A percentile compares a stretch with the other conserved stretches of the same genome.
Conservation (phyloP, 2,113 vertebrate genomes). For the Ciconia boyciana region DNA sequence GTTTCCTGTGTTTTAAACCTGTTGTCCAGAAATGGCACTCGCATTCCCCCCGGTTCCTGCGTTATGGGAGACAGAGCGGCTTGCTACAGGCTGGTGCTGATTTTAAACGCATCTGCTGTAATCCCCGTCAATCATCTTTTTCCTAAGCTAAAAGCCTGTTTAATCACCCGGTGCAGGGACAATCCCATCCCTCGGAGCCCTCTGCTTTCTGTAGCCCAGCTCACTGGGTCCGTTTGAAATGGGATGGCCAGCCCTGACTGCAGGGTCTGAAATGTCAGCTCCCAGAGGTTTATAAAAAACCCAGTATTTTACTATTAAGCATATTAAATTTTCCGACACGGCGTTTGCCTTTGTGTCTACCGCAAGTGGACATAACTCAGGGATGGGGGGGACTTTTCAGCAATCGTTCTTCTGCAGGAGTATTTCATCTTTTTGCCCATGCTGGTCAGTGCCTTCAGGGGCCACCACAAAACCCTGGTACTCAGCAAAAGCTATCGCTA, state of each 20-base stretch:
- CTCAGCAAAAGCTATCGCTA: background rate
- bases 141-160: background rate
- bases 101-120: background rate
- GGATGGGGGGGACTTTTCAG: background rate
- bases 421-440: too few relatives aligned
- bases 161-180: background rate
- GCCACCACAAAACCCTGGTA: background rate
- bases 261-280: background rate
- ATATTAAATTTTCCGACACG: fast-evolving
- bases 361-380: background rate
- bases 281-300: background rate
- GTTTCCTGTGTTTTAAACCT: background rate
- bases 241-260: background rate
- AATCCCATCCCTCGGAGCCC: background rate
- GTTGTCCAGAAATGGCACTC: background rate
- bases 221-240: fast-evolving
- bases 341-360: background rate
- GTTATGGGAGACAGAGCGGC: fast-evolving
- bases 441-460: background rate
- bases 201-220: background rate
- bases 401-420: background rate
- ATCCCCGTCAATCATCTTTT: conserved; percentile 12
- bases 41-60: background rate
- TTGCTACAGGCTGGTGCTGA: background rate
- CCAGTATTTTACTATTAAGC: background rate